phyloP scores from a whole-genome alignment of 2,113 vertebrate species.

The Pampusana beccarii region DNA sequence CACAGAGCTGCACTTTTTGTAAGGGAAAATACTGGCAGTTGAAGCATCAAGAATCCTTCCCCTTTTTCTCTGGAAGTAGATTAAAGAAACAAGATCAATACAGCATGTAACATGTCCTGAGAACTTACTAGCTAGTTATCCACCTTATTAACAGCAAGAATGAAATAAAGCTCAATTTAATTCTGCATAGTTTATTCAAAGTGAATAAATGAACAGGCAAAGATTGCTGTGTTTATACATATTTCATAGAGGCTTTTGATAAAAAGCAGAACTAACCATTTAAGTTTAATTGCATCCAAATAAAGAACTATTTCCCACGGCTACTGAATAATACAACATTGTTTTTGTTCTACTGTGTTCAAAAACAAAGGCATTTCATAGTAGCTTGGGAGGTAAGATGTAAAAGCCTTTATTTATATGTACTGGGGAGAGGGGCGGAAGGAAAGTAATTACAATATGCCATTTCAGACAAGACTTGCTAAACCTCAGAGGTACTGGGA shows the following conservation, averaged over 20 bases:
- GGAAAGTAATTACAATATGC: background rate
- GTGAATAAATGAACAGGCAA: slow-evolving; percentile 53
- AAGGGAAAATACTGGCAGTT: background rate
- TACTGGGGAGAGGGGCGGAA: background rate
- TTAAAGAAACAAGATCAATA: slow-evolving; percentile 52
- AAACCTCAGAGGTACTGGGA: background rate
- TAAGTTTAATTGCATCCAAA: slow-evolving; percentile 64
- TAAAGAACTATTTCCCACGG: slow-evolving; percentile 62
- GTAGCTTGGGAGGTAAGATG: slow-evolving; percentile 46
- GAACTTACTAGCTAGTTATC: slow-evolving; percentile 55
- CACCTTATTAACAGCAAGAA: slow-evolving; percentile 57
- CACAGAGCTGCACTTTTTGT: background rate
- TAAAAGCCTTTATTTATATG: slow-evolving; percentile 25
- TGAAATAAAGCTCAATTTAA: slow-evolving; percentile 58
- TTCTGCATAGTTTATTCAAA: slow-evolving; percentile 57
- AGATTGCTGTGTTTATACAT: slow-evolving; percentile 60
- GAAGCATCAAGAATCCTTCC: background rate
- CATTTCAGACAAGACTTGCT: background rate
- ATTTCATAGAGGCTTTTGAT: slow-evolving; percentile 65
- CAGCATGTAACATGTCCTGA: slow-evolving; percentile 43
- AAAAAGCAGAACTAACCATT: slow-evolving; percentile 60
- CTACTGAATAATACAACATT: slow-evolving; percentile 59
- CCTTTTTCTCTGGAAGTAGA: slow-evolving; percentile 3
- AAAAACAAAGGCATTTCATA: slow-evolving; percentile 51
- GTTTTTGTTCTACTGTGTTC: slow-evolving; percentile 37